These are phyloP conservation scores for Lordiphosa fenestrarum DNA, from an alignment of 2,888 invertebrate species.

Conservation along the genomic window DNA sequence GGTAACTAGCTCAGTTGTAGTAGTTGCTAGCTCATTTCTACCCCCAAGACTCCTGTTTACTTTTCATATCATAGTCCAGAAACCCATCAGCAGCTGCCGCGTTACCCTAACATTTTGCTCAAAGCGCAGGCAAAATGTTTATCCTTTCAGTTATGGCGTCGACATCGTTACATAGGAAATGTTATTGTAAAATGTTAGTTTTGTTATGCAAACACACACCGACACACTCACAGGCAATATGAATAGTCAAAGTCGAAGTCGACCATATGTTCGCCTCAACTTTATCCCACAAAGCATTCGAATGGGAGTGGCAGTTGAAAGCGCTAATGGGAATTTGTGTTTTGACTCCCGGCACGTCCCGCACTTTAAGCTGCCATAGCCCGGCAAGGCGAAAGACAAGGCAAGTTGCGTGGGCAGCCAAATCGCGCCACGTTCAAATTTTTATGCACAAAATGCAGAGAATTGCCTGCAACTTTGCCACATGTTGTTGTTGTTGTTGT, in stretches of 20 bases:
- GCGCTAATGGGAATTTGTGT: slow-evolving; percentile 72
- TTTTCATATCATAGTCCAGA: too few species aligned
- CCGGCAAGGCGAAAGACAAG: slow-evolving; percentile 37
- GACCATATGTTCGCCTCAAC: slow-evolving; percentile 64
- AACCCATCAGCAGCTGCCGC: not conserved
- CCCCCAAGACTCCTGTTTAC: too few species aligned
- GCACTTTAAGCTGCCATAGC: slow-evolving; percentile 57
- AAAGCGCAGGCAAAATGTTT: slow-evolving; percentile 51
- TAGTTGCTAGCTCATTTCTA: too few species aligned
- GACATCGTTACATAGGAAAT: slow-evolving; percentile 65
- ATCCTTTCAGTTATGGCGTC: slow-evolving; percentile 65
- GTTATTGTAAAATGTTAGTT: slow-evolving; percentile 74
- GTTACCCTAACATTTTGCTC: not conserved
- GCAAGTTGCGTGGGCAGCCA: slow-evolving; percentile 27
- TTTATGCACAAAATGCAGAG: slow-evolving; percentile 34
- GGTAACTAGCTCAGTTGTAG: too few species aligned
- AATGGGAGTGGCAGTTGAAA: slow-evolving; percentile 25
- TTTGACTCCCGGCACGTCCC: slow-evolving; percentile 52
- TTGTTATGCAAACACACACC: slow-evolving; percentile 65
- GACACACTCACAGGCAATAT: slow-evolving; percentile 35
- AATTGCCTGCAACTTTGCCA: slow-evolving; percentile 50
- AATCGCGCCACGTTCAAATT: slow-evolving; percentile 41
- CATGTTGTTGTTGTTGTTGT: slow-evolving; percentile 50
- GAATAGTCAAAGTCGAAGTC: slow-evolving; percentile 71
- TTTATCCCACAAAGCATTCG: slow-evolving; percentile 63